These are phyloP conservation scores for Ammodytes marinus DNA, from an alignment of 2,113 vertebrate species.

Conservation along the genomic window DNA sequence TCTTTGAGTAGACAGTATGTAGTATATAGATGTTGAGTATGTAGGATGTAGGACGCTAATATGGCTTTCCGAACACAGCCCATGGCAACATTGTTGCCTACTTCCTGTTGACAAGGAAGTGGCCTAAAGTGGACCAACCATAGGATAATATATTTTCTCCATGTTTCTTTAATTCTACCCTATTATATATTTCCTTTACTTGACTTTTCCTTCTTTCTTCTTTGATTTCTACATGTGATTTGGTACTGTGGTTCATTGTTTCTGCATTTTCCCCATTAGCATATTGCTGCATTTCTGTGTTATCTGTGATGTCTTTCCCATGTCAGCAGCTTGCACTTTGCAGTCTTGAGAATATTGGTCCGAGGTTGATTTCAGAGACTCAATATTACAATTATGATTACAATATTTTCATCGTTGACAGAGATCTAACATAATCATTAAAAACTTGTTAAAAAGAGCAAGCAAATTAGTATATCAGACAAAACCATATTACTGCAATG, in stretches of 20 bases:
- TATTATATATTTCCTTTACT: neutral
- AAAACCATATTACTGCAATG: neutral
- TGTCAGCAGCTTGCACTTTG: neutral
- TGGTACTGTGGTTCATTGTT: neutral
- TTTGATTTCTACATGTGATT: neutral
- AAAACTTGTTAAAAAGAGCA: neutral
- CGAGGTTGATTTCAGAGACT: neutral
- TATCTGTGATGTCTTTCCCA: neutral
- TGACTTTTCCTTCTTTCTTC: neutral
- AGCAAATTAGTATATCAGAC: neutral
- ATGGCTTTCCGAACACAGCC: no score
- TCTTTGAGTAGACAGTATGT: no score
- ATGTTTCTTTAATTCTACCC: neutral
- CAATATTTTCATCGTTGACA: slow-evolving; percentile 6
- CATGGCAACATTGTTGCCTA: neutral
- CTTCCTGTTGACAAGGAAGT: neutral
- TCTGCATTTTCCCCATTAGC: neutral
- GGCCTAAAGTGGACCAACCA: neutral
- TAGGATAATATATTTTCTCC: no score
- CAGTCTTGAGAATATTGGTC: neutral
- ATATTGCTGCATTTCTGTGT: neutral
- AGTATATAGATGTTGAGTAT: no score
- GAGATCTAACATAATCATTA: neutral
- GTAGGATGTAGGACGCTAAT: no score
- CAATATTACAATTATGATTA: neutral